A percentile compares a stretch with the other conserved stretches of the same genome.
These are phyloP conservation scores for Ophion slaviceki DNA, from an alignment of 2,888 invertebrate genomes.

Conservation along the genomic window DNA sequence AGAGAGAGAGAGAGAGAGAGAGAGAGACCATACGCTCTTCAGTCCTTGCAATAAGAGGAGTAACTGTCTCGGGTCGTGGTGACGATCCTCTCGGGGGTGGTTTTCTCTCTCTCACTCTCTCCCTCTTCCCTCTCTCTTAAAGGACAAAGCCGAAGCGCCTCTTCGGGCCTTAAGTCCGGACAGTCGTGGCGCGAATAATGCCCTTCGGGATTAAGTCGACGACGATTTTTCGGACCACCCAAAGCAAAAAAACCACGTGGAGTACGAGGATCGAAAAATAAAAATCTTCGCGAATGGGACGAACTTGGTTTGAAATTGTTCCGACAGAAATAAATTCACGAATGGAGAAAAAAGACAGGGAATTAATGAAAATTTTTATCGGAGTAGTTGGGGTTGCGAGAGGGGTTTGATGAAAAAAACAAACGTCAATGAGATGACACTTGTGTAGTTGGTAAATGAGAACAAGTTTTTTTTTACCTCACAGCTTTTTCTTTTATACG, in stretches of 20 bases:
- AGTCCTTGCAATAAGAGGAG: constrained; percentile 75
- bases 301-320: neutral
- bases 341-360: neutral
- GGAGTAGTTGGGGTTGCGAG: too few relatives aligned
- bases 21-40: constrained; percentile 26
- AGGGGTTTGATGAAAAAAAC: too few relatives aligned
- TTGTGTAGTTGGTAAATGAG: neutral
- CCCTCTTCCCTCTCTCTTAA: constrained; percentile 48
- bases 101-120: constrained; percentile 7
- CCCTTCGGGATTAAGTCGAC: constrained; percentile 80
- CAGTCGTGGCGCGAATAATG: constrained; percentile 82
- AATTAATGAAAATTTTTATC: too few relatives aligned
- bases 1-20: too few relatives aligned
- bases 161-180: constrained; percentile 76
- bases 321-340: neutral
- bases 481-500: neutral
- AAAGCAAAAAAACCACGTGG: constrained; percentile 27
- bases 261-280: neutral
- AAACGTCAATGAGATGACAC: too few relatives aligned
- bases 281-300: neutral
- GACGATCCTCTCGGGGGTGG: constrained; percentile 64
- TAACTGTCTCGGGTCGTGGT: constrained; percentile 69
- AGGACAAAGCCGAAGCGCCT: constrained; percentile 74
- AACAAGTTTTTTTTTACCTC: neutral
- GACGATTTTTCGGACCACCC: constrained; percentile 53